Conservation (phyloP, 2,888 invertebrate genomes). For the Xestia xanthographa region DNA sequence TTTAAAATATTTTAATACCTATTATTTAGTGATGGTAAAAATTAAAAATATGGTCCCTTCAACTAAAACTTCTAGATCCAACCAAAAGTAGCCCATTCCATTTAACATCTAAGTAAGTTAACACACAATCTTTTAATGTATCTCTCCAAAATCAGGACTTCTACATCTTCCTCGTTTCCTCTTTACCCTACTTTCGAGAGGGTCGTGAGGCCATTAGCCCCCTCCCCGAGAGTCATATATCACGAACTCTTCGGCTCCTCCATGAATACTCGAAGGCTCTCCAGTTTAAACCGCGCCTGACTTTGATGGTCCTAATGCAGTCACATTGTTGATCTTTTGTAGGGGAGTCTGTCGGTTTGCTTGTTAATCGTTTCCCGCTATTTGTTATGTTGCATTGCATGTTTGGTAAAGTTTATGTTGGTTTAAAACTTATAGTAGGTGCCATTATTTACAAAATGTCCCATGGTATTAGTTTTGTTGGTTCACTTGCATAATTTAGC, state of each 20-base stretch:
- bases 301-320: constrained; percentile 69
- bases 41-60: background rate
- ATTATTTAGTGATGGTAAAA: background rate
- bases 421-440: background rate
- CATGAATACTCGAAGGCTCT: constrained; percentile 72
- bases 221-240: constrained; percentile 82
- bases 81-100: background rate
- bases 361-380: constrained; percentile 14
- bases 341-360: constrained; percentile 22
- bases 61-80: background rate
- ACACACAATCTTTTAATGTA: constrained; percentile 11
- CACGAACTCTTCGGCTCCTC: constrained; percentile 74
- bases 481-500: background rate
- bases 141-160: constrained; percentile 36
- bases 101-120: constrained; percentile 1
- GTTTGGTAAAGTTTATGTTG: background rate
- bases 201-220: constrained; percentile 80
- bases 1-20: background rate
- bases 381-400: constrained; percentile 21
- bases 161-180: constrained; percentile 63
- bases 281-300: constrained; percentile 67
- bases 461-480: background rate
- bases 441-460: constrained; percentile 7
- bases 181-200: constrained; percentile 70
- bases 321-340: constrained; percentile 61